Base-by-base conservation (phyloP, 1,140 invertebrate species). In the Lepidotrigona ventralis region DNA sequence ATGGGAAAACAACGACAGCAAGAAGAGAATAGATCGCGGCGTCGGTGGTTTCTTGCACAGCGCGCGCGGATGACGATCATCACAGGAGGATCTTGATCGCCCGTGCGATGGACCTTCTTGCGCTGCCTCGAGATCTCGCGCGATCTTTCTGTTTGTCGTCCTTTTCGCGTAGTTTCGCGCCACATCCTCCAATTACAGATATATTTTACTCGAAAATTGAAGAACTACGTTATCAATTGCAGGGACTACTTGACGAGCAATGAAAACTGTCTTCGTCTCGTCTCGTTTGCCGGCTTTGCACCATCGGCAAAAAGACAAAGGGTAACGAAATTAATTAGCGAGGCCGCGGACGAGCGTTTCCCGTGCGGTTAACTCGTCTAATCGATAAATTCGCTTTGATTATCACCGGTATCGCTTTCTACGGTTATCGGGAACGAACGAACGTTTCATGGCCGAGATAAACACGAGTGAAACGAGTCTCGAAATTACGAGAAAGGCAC, bases 1-100 rank as follows among this genome's bases (percentile, higher is more conserved):
- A 9, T 8, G 17, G 64, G 12, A 29, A 33, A 53, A 58, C 51
- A 71, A 56, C 53, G 56, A 17, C 9, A 23, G 58, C 51, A 87
- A 84, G 77, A 85, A 82, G 33, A 86, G 60, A 46, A 77, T 66
- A 73, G 72, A 71, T 29, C 70, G 77, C 56, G 85, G 85, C 75
- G 71, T 70, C 56, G 26, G 53, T 77, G 26, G 53, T 77, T 79
- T 81, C 39, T 81, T 77, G 63, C 76, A 14, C 11, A 60, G 12
- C 1, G 58, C 23, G 58, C 58, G n/a, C 58, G 11, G 39, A 46
- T 51, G 39, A 15, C 29, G 29, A 73, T 81, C 82, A 68, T 33
- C 81, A 14, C 29, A n/a, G 26, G 19, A 29, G 81, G 81, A 77
- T 56, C 81, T 77, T 77, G 69, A 82, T 82, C 81, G 33, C 54